These are phyloP conservation scores for Chaetodon trifascialis DNA, from an alignment of 2,113 vertebrate genomes.

Conservation along the genomic window DNA sequence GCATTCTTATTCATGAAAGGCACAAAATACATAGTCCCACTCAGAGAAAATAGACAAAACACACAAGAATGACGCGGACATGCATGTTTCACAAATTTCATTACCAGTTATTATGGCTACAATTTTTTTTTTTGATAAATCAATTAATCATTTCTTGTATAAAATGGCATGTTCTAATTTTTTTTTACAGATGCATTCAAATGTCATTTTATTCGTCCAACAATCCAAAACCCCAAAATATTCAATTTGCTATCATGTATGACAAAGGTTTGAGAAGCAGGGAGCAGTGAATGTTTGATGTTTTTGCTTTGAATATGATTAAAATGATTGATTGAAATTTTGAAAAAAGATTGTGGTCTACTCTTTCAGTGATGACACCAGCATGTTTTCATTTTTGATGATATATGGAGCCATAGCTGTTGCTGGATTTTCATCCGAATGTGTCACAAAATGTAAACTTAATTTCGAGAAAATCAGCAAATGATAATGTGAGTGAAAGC, in stretches of 20 bases:
- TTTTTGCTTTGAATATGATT: not conserved
- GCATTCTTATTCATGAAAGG: slow-evolving; percentile 48
- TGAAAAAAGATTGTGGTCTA: not conserved
- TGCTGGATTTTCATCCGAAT: no score
- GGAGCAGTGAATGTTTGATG: not conserved
- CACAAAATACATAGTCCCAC: slow-evolving; percentile 19
- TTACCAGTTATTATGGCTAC: no score
- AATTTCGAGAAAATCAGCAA: no score
- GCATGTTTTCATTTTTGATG: not conserved
- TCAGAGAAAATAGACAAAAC: slow-evolving; percentile 17
- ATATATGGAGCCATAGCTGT: not conserved
- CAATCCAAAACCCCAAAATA: not conserved
- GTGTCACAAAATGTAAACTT: no score
- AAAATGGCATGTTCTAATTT: not conserved
- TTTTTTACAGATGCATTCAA: not conserved
- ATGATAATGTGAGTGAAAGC: no score
- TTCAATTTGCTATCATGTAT: not conserved
- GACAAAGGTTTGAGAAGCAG: not conserved
- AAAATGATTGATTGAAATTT: not conserved
- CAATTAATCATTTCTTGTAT: not conserved
- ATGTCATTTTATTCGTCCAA: not conserved
- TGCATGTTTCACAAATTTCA: not conserved
- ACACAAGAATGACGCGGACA: not conserved
- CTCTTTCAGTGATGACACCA: not conserved
- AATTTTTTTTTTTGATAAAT: not conserved